Evolutionary conservation across 1,140 invertebrate genomes (phyloP), one percentile per base, ranked within the genome.

Genomic region (Diuraphis noxia): DNA sequence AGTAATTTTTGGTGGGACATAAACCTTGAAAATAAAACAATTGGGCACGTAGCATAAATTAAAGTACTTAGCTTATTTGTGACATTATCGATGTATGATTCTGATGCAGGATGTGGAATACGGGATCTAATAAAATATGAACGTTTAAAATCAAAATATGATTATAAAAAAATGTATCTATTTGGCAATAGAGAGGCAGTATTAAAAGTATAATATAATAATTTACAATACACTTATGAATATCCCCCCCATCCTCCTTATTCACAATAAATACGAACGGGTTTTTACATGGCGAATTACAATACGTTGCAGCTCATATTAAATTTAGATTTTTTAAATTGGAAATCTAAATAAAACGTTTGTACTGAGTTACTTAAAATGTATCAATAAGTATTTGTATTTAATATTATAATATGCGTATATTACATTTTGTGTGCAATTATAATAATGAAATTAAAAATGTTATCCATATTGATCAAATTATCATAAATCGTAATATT

Each of bases 1-100:
- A 79, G 63, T 89, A n/a, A 63, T 87, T 56, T 52, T 56, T 63
- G 25, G 46, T 9, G n/a, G 36, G 40, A 79, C 88, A 43, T 46
- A 89, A 89, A 89, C 88, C 88, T 89, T 89, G 88, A 89, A 89
- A 89, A 79, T n/a, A 89, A 89, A 89, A 89, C 63, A 43, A 79
- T 89, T 79, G 40, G 5, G 72, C 38, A 72, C 56, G 38, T 72
- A 41, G 34, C 49, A 89, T 41, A 43, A 89, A 34, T 63, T 40
- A 40, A 89, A 25, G 63, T 46, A 89, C 49, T 63, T 38, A 63
- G 86, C 52, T 56, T 63, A 25, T 88, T 88, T 88, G 34, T 56
- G 85, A 63, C 34, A 56, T n/a, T n/a, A n/a, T n/a, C n/a, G n/a
- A n/a, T n/a, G 10, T 46, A 56, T 19, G n/a, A 17, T 49, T n/a